phyloP scores from a whole-genome alignment of 1,140 invertebrate species.

The Drosophila prosaltans region DNA sequence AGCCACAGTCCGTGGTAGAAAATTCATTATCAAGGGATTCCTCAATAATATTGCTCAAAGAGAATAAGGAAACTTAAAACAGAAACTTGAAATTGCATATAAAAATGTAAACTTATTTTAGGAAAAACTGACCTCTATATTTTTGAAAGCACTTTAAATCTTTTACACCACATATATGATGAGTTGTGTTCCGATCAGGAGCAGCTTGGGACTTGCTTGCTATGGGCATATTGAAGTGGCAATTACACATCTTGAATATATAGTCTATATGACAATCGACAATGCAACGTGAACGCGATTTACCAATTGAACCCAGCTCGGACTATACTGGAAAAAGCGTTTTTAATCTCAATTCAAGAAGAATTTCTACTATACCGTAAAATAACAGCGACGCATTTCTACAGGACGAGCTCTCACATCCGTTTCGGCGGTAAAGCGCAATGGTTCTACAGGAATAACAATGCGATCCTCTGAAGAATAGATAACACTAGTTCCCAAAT shows the following conservation, averaged over 20 bases:
- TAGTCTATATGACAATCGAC: conserved; percentile 48
- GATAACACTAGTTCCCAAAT: conserved; percentile 52
- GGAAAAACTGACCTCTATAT: conserved; percentile 29
- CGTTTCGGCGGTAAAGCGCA: conserved; percentile 51
- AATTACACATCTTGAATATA: conserved; percentile 49
- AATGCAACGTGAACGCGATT: conserved; percentile 54
- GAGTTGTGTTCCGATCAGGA: not conserved
- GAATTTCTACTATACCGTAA: not conserved
- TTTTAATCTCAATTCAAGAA: no score
- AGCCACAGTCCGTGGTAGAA: conserved; percentile 57
- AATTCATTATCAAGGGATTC: conserved; percentile 55
- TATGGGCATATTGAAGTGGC: conserved; percentile 14
- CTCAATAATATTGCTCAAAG: conserved; percentile 74
- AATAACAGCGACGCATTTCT: conserved; percentile 58
- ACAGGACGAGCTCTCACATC: conserved; percentile 58
- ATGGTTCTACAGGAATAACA: conserved; percentile 52
- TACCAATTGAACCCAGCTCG: conserved; percentile 3
- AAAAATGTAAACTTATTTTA: not conserved
- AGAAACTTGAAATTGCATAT: not conserved
- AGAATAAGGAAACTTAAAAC: conserved; percentile 44
- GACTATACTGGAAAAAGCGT: not conserved
- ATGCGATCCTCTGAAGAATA: conserved; percentile 61
- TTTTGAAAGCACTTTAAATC: conserved; percentile 50
- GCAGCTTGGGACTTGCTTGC: not conserved
- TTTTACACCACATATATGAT: conserved; percentile 18